These are phyloP conservation scores for Amphiura filiformis DNA, from an alignment of 35 echinoderm and acorn worm species.

Conservation along the genomic window DNA sequence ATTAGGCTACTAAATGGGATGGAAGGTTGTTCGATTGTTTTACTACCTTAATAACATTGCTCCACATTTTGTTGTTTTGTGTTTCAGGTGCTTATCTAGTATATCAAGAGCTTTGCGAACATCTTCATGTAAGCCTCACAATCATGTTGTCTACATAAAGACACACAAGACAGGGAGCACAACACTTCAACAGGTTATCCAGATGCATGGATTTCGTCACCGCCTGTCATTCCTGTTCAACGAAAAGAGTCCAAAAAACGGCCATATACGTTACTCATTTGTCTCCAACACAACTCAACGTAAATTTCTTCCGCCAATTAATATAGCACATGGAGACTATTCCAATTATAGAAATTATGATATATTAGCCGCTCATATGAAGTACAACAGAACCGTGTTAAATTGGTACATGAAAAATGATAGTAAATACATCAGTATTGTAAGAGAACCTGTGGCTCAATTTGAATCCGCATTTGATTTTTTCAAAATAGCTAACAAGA, in stretches of 20 bases:
- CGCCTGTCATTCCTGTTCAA: conserved; percentile 35
- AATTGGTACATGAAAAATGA: conserved; percentile 2
- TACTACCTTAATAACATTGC: too few relatives aligned
- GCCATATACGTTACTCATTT: not conserved
- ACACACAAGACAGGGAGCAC: conserved; percentile 31
- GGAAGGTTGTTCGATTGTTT: too few relatives aligned
- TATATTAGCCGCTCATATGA: conserved; percentile 14
- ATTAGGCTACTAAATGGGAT: too few relatives aligned
- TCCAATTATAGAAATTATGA: not conserved
- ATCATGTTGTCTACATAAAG: conserved; percentile 32
- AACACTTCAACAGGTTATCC: conserved; percentile 16
- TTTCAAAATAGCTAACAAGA: not conserved
- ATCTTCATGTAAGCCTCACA: not conserved
- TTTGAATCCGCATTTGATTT: conserved; percentile 28
- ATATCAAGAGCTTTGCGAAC: too few relatives aligned
- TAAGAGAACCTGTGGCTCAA: conserved; percentile 15
- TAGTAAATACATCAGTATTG: not conserved
- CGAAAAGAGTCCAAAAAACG: not conserved
- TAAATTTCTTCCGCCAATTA: conserved; percentile 14
- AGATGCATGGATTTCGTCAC: conserved; percentile 16
- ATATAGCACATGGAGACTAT: not conserved
- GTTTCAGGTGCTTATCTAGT: too few relatives aligned
- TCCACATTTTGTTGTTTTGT: too few relatives aligned
- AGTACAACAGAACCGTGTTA: not conserved
- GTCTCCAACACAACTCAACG: not conserved